Base-by-base conservation (phyloP, 2,113 vertebrate genomes). In the Lates calcarifer region DNA sequence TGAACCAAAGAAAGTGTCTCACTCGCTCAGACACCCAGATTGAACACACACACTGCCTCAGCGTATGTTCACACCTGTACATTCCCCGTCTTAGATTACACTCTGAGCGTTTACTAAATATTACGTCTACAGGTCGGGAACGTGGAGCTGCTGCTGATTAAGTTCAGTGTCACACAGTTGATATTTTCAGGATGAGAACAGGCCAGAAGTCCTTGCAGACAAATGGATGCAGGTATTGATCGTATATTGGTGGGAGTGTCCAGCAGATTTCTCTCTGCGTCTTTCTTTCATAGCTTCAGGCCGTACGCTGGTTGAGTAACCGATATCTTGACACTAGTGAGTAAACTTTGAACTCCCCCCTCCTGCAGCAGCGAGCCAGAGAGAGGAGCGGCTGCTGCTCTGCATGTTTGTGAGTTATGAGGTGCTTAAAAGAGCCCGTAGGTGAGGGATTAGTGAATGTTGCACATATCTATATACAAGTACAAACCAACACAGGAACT, bases 71-170 rank as follows among this genome's bases (percentile, higher is more conserved):
- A 77, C 89, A 90, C 91, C 90, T 90, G 84, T 84, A 81, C 68
- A 69, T 77, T 84, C 81, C 87, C 51, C 9, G 8, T 85, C 81
- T 94, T 82, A 43, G 24, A 73, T 94, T 94, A 92, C 92, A 63
- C 80, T 67, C 26, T 39, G 43, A 84, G 62, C 28, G 73, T 87
- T 90, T 88, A 88, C 86, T 87, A 89, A 91, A 91, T 85, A 91
- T 67, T 28, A 43, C 76, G 60, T 39, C 22, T 64, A 4, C 49
- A 45, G 55, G 64, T 61, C 4, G 15, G 14, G 41, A 53, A 51
- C 47, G 61, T 5, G 11, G n/a, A 6, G 11, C 68, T 4, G 39
- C 6, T 31, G 75, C n/a, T 51, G 18, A 66, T 78, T 43, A 72
- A 45, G 61, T 61, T 49, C 24, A 11, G 17, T 35, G 56, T 70